Percentiles rank a stretch among this genome's conserved stretches.
Conservation (phyloP, 2,113 vertebrate species). For the Strix aluco region DNA sequence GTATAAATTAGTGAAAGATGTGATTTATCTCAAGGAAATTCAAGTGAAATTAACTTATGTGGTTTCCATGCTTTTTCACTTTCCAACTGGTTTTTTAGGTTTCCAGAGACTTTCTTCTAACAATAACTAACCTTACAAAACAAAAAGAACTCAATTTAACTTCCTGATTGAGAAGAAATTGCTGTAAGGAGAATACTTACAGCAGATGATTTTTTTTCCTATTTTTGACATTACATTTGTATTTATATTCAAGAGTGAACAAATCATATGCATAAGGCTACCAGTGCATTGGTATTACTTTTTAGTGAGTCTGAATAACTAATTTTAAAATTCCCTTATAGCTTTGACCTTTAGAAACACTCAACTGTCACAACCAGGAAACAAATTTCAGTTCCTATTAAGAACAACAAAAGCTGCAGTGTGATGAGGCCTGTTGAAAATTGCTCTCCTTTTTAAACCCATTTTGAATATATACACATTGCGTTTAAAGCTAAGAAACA, state of each 20-base stretch:
- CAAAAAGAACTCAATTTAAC: slow-evolving; percentile 2
- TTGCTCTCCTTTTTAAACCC: background rate
- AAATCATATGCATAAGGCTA: background rate
- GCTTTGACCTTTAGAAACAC: slow-evolving; percentile 18
- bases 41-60: background rate
- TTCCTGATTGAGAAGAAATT: background rate
- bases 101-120: background rate
- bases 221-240: background rate
- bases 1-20: background rate
- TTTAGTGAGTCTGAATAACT: background rate
- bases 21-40: background rate
- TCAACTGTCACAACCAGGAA: background rate
- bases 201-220: background rate
- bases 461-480: background rate
- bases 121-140: background rate
- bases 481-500: background rate
- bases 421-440: background rate
- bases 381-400: background rate
- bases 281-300: background rate
- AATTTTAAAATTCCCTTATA: slow-evolving; percentile 26
- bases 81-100: background rate
- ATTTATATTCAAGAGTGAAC: background rate
- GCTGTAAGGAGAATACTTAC: background rate
- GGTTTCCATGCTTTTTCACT: background rate
- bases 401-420: background rate